Evolutionary conservation across 2,113 vertebrate species (phyloP).

Genomic region (Larimichthys polyactis): DNA sequence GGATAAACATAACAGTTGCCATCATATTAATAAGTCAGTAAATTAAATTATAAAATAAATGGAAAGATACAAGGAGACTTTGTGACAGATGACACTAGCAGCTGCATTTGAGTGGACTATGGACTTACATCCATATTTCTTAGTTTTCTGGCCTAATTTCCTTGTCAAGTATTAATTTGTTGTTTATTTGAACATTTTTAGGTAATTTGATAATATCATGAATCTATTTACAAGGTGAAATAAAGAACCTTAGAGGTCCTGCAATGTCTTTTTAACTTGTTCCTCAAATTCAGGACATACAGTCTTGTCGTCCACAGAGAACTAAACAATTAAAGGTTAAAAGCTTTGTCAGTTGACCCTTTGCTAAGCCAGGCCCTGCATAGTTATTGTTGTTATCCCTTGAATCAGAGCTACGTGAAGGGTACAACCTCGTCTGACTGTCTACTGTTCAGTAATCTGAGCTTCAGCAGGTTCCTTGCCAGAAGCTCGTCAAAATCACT

Average conservation of each 20-base stretch:
- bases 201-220: neutral
- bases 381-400: neutral
- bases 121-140: neutral
- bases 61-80: neutral
- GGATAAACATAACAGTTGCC: neutral
- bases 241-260: neutral
- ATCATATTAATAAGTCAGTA: conserved; percentile 18
- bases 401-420: no score
- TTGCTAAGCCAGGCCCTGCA: neutral
- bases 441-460: no score
- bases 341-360: neutral
- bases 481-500: no score
- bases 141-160: neutral
- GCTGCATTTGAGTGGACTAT: neutral
- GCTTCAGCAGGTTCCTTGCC: no score
- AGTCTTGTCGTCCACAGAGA: neutral
- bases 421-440: no score
- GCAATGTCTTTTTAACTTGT: neutral
- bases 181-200: neutral
- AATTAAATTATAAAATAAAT: conserved; percentile 6
- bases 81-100: neutral
- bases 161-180: neutral
- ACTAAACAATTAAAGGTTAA: neutral
- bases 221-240: neutral
- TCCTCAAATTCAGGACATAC: neutral